Conservation (phyloP, 2,797 vertebrate genomes). For the Chelidonichthys spinosus region DNA sequence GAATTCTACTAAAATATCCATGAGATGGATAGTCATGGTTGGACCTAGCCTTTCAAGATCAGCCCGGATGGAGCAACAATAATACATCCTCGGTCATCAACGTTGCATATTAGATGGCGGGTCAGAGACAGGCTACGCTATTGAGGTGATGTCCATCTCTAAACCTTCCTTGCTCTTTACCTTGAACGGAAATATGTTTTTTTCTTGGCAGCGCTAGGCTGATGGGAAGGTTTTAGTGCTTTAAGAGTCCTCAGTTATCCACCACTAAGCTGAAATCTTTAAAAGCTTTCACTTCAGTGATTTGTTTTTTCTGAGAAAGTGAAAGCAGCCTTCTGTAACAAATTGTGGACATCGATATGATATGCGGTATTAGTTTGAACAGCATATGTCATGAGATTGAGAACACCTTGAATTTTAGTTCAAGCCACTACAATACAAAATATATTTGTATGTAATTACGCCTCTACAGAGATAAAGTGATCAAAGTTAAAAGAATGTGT, state of each 20-base stretch:
- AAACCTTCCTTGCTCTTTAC: slow-evolving; percentile 55
- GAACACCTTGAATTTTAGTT: slow-evolving; percentile 8
- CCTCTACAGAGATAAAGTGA: not conserved
- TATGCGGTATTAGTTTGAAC: slow-evolving; percentile 31
- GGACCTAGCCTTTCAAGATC: slow-evolving; percentile 75
- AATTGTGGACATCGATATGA: slow-evolving; percentile 52
- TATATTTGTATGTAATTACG: not conserved
- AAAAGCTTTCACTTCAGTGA: too few relatives aligned
- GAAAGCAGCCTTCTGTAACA: slow-evolving; percentile 34
- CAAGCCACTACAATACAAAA: slow-evolving; percentile 4
- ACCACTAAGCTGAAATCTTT: slow-evolving; percentile 62
- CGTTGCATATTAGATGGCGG: slow-evolving; percentile 77
- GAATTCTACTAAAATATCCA: slow-evolving; percentile 76
- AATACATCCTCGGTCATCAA: slow-evolving; percentile 77
- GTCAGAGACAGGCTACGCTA: slow-evolving; percentile 66
- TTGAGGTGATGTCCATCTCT: slow-evolving; percentile 69
- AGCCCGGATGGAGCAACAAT: slow-evolving; percentile 73
- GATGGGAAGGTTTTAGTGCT: slow-evolving; percentile 55
- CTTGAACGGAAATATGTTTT: slow-evolving; percentile 59
- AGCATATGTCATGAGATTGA: slow-evolving; percentile 2
- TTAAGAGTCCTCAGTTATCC: slow-evolving; percentile 54
- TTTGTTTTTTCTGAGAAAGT: slow-evolving; percentile 30
- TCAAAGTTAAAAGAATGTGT: not conserved
- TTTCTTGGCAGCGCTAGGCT: slow-evolving; percentile 53
- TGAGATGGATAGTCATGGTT: slow-evolving; percentile 69